Evolutionary conservation across 2,113 vertebrate species (phyloP).

Genomic region (Eublepharis macularius): DNA sequence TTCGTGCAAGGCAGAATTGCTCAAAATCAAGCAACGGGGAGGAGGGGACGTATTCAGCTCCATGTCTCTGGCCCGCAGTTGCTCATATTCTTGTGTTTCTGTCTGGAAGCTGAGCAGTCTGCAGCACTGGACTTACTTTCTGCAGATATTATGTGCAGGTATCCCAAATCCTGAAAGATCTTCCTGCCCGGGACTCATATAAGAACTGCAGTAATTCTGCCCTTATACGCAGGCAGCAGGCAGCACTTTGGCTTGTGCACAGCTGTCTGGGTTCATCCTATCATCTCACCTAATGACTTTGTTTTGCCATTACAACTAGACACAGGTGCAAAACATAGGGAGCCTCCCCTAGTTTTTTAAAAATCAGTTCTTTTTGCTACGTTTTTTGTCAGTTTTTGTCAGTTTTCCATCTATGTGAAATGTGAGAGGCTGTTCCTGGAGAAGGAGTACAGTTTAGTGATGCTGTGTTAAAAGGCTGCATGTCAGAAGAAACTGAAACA

Average conservation of each 20-base stretch:
- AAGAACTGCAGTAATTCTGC: fast-evolving
- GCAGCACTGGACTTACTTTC: background rate
- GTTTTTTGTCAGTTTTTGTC: background rate
- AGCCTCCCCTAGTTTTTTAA: background rate
- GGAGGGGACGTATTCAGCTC: background rate
- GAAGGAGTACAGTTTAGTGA: background rate
- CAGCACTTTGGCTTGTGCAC: conserved; percentile 10
- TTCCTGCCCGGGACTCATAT: background rate
- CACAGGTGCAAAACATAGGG: conserved; percentile 19
- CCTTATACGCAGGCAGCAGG: background rate
- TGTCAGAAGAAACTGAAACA: background rate
- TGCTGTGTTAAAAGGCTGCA: fast-evolving
- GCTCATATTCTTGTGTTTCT: background rate
- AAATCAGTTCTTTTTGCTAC: background rate
- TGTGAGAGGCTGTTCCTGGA: background rate
- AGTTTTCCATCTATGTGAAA: fast-evolving
- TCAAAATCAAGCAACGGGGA: background rate
- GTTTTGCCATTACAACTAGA: fast-evolving
- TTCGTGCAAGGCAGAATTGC: background rate
- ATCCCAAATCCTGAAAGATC: background rate
- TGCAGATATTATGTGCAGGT: background rate
- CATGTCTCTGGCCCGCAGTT: background rate
- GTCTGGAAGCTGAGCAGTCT: background rate
- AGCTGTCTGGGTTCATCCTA: conserved; percentile 43
- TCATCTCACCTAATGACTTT: conserved; percentile 18